These are phyloP conservation scores for Mirounga angustirostris DNA, from an alignment of 2,113 vertebrate species.

Conservation along the genomic window DNA sequence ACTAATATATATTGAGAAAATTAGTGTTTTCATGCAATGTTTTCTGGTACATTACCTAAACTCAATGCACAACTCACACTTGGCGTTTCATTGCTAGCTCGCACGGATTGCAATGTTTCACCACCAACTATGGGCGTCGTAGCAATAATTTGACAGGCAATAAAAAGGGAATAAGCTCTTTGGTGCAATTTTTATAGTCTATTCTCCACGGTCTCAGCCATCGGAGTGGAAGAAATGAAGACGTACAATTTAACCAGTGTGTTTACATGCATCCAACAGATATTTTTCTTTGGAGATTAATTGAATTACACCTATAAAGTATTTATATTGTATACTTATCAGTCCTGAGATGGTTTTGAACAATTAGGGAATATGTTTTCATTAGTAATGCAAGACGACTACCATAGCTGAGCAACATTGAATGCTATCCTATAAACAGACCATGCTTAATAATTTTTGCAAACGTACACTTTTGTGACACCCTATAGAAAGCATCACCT, in stretches of 20 bases:
- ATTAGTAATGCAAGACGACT: background rate
- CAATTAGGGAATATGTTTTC: slow-evolving; percentile 65
- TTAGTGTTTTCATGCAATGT: slow-evolving; percentile 90
- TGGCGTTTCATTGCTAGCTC: slow-evolving; percentile 80
- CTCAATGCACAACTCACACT: slow-evolving; percentile 86
- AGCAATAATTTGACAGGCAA: slow-evolving; percentile 88
- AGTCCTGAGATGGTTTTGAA: slow-evolving; percentile 77
- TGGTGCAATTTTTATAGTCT: slow-evolving; percentile 84
- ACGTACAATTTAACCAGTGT: slow-evolving; percentile 85
- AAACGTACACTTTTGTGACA: background rate
- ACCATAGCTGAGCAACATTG: background rate
- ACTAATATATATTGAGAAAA: slow-evolving; percentile 90
- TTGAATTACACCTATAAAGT: slow-evolving; percentile 84
- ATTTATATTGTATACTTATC: slow-evolving; percentile 50
- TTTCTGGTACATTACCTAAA: slow-evolving; percentile 93
- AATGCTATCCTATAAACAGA: background rate
- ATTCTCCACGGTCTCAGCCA: slow-evolving; percentile 77
- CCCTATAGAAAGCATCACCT: background rate
- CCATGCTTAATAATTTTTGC: background rate
- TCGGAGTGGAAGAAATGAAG: slow-evolving; percentile 88
- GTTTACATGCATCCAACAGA: slow-evolving; percentile 85
- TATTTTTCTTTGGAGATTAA: slow-evolving; percentile 85
- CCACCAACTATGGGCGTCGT: slow-evolving; percentile 84
- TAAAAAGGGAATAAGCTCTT: slow-evolving; percentile 86
- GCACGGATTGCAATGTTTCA: slow-evolving; percentile 84